Conservation (phyloP, 2,888 invertebrate genomes). For the Acrobasis consociella region DNA sequence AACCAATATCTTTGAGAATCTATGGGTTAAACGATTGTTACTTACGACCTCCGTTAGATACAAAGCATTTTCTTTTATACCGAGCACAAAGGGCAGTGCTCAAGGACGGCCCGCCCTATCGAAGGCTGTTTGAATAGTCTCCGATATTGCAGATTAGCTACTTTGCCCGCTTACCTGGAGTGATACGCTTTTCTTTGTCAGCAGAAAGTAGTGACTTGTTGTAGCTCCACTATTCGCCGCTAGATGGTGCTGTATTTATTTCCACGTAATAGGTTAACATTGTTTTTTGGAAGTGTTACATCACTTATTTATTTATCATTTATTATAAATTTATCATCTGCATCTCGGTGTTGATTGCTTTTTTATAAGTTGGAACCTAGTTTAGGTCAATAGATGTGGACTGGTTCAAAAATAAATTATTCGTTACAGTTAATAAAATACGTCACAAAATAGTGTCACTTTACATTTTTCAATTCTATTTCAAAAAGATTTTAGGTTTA, state of each 20-base stretch:
- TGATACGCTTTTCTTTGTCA: conserved; percentile 32
- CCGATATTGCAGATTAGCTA: conserved; percentile 65
- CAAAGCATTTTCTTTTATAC: conserved; percentile 66
- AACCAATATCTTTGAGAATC: conserved; percentile 20
- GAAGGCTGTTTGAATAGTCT: conserved; percentile 57
- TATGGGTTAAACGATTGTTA: conserved; percentile 44
- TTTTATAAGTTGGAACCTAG: no score
- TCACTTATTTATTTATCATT: no score
- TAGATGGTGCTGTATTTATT: conserved; percentile 44
- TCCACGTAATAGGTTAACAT: no score
- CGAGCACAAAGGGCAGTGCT: conserved; percentile 59
- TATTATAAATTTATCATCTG: no score
- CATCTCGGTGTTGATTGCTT: no score
- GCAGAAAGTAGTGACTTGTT: conserved; percentile 32
- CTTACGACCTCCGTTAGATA: conserved; percentile 42
- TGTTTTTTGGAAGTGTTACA: no score
- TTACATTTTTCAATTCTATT: no score
- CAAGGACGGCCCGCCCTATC: conserved; percentile 58
- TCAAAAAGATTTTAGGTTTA: no score
- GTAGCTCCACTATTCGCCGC: conserved; percentile 31
- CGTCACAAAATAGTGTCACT: no score
- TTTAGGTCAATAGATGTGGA: no score
- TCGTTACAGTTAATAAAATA: no score
- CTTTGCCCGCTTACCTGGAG: conserved; percentile 39
- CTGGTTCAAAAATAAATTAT: no score